phyloP scores from a whole-genome alignment of 2,888 invertebrate genomes.

The Mesorhabditis belari region DNA sequence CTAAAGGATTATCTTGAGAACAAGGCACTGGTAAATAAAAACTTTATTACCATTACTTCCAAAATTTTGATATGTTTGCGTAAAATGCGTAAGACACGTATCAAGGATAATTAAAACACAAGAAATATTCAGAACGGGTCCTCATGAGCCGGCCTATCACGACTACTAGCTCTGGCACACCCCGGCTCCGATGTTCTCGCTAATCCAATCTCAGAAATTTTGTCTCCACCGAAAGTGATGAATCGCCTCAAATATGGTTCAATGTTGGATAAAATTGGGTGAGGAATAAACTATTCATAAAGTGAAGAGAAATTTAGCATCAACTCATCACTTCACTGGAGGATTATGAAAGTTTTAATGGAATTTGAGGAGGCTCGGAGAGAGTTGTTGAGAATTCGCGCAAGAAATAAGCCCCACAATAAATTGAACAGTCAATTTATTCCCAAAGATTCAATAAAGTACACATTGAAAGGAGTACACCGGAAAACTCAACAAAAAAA shows the following conservation, averaged over 20 bases:
- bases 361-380: conserved; percentile 40
- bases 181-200: conserved; percentile 9
- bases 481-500: too few relatives aligned
- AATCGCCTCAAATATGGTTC: conserved; percentile 28
- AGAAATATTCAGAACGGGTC: conserved; percentile 6
- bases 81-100: too few relatives aligned
- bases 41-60: too few relatives aligned
- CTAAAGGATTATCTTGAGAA: not conserved
- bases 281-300: not conserved
- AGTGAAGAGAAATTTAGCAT: conserved; percentile 11
- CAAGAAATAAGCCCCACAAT: conserved; percentile 9
- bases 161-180: conserved; percentile 19
- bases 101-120: not conserved
- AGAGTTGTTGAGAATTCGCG: conserved; percentile 27
- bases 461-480: not conserved
- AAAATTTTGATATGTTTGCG: too few relatives aligned
- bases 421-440: not conserved
- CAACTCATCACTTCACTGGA: conserved; percentile 31
- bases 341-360: conserved; percentile 40
- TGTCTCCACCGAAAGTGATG: conserved; percentile 23
- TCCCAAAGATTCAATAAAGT: not conserved
- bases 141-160: conserved; percentile 17
- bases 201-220: conserved; percentile 24
- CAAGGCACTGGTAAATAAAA: not conserved
- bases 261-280: conserved; percentile 32